phyloP scores from a whole-genome alignment of 2,888 invertebrate genomes.

The Nezara viridula region DNA sequence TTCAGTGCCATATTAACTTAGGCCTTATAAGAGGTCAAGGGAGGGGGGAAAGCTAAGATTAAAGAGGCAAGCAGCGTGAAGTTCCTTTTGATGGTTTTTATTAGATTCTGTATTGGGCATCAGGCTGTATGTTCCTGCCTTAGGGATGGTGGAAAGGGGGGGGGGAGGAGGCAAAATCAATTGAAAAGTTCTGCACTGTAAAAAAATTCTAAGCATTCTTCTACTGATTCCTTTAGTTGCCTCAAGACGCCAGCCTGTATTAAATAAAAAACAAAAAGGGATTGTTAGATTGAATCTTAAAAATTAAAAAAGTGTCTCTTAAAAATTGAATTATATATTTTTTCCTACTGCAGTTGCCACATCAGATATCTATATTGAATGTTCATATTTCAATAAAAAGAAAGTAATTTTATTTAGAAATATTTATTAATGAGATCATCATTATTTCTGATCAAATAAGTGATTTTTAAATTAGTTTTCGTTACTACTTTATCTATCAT shows the following conservation, averaged over 20 bases:
- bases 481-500: too few relatives aligned
- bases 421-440: too few relatives aligned
- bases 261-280: neutral
- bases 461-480: too few relatives aligned
- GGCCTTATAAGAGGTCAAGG: neutral
- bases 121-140: conserved; percentile 23
- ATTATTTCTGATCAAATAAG: too few relatives aligned
- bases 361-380: neutral
- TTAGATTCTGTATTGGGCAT: conserved; percentile 28
- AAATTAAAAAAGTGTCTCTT: neutral
- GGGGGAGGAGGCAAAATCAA: neutral
- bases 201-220: conserved; percentile 42
- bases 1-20: neutral
- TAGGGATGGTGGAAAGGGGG: neutral
- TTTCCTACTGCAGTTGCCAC: neutral
- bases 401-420: neutral
- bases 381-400: neutral
- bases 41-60: neutral
- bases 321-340: neutral
- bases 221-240: neutral
- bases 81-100: conserved; percentile 47
- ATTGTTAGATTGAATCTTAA: neutral
- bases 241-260: neutral
- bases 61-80: neutral
- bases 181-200: conserved; percentile 39